Conservation (phyloP, 2,888 invertebrate genomes). For the Plebejus melissa region DNA sequence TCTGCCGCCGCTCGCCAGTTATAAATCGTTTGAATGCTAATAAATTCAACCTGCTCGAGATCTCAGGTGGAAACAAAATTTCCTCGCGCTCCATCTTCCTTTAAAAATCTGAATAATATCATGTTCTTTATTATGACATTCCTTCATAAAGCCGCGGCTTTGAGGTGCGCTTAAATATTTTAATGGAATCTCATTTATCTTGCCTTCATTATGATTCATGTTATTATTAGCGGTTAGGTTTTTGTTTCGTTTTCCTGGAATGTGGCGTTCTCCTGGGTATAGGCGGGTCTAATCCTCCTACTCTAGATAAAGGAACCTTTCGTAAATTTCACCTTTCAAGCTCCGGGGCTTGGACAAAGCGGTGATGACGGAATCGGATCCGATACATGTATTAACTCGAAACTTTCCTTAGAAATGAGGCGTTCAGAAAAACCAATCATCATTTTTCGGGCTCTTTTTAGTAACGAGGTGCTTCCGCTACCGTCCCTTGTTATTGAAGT, state of each 20-base stretch:
- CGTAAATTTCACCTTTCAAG: neutral
- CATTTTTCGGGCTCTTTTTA: neutral
- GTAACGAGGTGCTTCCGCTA: neutral
- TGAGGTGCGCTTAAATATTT: conserved; percentile 69
- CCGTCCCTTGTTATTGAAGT: conserved; percentile 9
- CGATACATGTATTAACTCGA: conserved; percentile 2
- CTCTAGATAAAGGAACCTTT: conserved; percentile 13
- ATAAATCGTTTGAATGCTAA: conserved; percentile 80
- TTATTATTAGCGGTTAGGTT: neutral
- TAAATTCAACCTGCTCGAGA: conserved; percentile 73
- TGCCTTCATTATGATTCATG: conserved; percentile 25
- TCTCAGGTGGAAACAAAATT: conserved; percentile 72
- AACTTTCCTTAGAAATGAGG: neutral
- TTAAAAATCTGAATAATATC: conserved; percentile 73
- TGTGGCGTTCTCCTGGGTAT: neutral
- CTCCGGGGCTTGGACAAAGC: conserved; percentile 12
- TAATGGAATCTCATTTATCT: conserved; percentile 72
- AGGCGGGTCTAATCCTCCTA: neutral
- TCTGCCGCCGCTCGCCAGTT: conserved; percentile 76
- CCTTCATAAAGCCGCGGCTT: conserved; percentile 70
- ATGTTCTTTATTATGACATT: conserved; percentile 73
- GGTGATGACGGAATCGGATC: conserved; percentile 12
- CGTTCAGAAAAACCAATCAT: conserved; percentile 9
- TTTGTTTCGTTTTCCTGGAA: neutral
- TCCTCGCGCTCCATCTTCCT: conserved; percentile 70